These are phyloP conservation scores for Fringilla coelebs DNA, from an alignment of 2,797 vertebrate genomes.

Conservation along the genomic window DNA sequence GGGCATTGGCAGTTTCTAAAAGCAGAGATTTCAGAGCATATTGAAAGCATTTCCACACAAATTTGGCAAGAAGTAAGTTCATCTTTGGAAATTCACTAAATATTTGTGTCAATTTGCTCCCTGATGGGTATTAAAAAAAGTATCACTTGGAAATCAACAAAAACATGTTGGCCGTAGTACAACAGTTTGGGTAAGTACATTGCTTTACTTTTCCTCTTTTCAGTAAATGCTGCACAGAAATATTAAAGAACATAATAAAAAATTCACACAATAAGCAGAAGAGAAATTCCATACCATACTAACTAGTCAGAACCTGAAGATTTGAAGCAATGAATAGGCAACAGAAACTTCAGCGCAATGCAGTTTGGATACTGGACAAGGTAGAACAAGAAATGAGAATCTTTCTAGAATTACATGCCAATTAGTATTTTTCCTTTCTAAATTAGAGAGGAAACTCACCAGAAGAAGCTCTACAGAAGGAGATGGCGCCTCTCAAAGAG, in stretches of 20 bases:
- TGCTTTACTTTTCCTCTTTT: neutral
- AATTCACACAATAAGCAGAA: neutral
- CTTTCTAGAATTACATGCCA: slow-evolving; percentile 5
- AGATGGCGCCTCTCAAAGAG: neutral
- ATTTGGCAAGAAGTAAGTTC: neutral
- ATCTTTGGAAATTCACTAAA: neutral
- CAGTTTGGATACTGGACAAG: neutral
- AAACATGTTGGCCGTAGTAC: neutral
- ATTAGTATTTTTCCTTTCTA: slow-evolving; percentile 32
- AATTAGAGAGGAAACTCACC: slow-evolving; percentile 17
- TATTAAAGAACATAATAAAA: neutral
- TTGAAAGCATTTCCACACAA: neutral
- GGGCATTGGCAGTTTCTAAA: neutral
- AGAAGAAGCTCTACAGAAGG: slow-evolving; percentile 13
- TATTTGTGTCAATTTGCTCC: neutral
- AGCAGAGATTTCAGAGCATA: neutral
- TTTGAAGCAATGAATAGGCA: neutral
- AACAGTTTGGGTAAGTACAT: neutral
- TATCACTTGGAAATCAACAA: neutral
- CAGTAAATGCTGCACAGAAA: neutral
- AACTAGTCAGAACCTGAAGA: neutral
- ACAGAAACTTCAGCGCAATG: neutral
- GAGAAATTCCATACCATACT: neutral
- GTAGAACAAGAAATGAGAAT: neutral
- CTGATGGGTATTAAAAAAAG: neutral